These are phyloP conservation scores for Raja brachyura DNA, from an alignment of 2,113 vertebrate genomes.

Conservation along the genomic window DNA sequence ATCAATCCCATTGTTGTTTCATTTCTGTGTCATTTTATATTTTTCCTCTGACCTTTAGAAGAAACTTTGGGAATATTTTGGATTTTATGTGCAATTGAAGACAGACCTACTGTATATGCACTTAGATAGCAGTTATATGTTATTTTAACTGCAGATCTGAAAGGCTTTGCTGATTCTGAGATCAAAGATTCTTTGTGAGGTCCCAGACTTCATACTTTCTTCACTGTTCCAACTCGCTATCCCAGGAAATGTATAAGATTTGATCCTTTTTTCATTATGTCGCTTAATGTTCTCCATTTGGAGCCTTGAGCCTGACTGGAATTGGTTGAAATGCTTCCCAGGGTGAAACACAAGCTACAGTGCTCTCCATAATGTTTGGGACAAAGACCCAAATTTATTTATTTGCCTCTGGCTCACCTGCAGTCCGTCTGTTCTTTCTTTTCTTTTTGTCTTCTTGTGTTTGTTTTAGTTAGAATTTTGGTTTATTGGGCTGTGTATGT, in stretches of 20 bases:
- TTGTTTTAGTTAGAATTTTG: too few relatives aligned
- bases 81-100: background rate
- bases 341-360: background rate
- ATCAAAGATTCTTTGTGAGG: background rate
- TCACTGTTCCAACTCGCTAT: too few relatives aligned
- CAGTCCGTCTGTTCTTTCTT: too few relatives aligned
- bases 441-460: too few relatives aligned
- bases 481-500: too few relatives aligned
- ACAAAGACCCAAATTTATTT: too few relatives aligned
- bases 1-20: background rate
- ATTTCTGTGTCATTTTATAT: background rate
- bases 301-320: background rate
- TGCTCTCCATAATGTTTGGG: too few relatives aligned
- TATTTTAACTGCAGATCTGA: background rate
- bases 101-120: background rate
- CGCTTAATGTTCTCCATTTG: background rate
- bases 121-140: background rate
- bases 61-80: background rate
- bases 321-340: background rate
- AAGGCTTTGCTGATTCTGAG: background rate
- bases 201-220: background rate
- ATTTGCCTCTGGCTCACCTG: too few relatives aligned
- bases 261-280: background rate
- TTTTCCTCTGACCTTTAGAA: background rate
- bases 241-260: background rate